Evolutionary conservation across 1,140 invertebrate species (phyloP).

Genomic region (Trachelipus rathkii): DNA sequence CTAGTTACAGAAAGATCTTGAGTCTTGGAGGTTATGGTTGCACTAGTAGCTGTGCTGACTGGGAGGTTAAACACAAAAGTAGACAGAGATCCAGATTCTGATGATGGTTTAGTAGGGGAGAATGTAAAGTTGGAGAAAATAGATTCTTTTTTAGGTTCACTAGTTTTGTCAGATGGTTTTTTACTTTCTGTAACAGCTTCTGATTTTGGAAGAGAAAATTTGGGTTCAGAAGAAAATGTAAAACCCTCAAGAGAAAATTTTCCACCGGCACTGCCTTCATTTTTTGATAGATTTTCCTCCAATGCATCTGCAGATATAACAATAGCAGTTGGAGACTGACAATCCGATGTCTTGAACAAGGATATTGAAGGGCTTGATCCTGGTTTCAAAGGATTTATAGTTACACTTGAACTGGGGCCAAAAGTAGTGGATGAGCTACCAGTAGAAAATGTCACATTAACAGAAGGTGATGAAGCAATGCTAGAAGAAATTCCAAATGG

Average conservation of each 20-base stretch:
- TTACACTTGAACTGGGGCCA: slow-evolving; percentile 17
- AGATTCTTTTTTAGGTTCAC: slow-evolving; percentile 36
- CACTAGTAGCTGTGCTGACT: slow-evolving; percentile 39
- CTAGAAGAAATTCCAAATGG: no score
- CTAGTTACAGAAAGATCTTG: background rate
- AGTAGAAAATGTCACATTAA: slow-evolving; percentile 6
- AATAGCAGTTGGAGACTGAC: background rate
- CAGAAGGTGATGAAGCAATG: background rate
- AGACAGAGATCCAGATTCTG: background rate
- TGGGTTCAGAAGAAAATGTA: slow-evolving; percentile 63
- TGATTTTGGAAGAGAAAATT: slow-evolving; percentile 52
- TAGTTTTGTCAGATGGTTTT: slow-evolving; percentile 46
- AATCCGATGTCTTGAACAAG: background rate
- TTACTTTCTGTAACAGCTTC: slow-evolving; percentile 35
- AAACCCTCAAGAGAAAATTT: slow-evolving; percentile 61
- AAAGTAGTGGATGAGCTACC: background rate
- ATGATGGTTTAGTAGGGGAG: slow-evolving; percentile 19
- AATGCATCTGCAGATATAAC: slow-evolving; percentile 7
- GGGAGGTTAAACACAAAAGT: slow-evolving; percentile 32
- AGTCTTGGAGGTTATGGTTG: background rate
- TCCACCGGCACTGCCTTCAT: background rate
- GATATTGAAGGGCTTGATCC: background rate
- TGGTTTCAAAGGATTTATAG: slow-evolving; percentile 7
- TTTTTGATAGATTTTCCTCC: slow-evolving; percentile 32
- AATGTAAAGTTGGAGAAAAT: slow-evolving; percentile 46